A percentile compares a stretch with the other conserved stretches of the same genome.
phyloP scores from a whole-genome alignment of 2,113 vertebrate genomes.

The Colaptes auratus region DNA sequence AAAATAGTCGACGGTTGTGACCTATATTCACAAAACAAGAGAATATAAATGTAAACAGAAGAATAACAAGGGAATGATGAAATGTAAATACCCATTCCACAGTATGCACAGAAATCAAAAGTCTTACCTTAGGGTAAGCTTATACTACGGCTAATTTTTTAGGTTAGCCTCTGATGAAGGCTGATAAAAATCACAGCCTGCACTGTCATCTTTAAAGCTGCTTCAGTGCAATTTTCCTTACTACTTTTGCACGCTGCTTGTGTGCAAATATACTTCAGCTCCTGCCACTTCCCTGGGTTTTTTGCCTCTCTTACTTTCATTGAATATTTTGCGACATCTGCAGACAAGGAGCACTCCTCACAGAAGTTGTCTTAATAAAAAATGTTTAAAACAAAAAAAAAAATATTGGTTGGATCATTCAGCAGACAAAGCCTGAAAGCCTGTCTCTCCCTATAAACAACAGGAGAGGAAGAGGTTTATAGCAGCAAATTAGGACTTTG shows the following conservation, averaged over 20 bases:
- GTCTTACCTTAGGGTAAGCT: conserved; percentile 5
- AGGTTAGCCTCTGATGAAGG: background rate
- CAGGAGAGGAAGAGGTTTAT: background rate
- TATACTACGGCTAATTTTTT: background rate
- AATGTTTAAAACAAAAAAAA: background rate
- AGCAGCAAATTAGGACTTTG: background rate
- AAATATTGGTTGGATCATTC: background rate
- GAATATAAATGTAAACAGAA: background rate
- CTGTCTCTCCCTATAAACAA: background rate
- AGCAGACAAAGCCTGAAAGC: background rate
- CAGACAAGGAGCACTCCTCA: background rate
- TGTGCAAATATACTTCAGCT: background rate
- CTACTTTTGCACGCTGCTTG: background rate
- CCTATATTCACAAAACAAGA: conserved; percentile 35
- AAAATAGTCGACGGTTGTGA: background rate
- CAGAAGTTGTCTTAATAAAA: background rate
- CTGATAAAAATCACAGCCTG: background rate
- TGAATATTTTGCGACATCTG: background rate
- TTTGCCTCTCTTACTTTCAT: background rate
- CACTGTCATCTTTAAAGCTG: background rate
- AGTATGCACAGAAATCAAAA: background rate
- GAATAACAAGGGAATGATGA: background rate
- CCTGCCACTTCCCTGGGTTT: accelerated
- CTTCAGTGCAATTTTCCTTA: background rate
- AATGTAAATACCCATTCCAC: conserved; percentile 15